Base-by-base conservation (phyloP, 1,140 invertebrate genomes). In the Brachionus koreanus region DNA sequence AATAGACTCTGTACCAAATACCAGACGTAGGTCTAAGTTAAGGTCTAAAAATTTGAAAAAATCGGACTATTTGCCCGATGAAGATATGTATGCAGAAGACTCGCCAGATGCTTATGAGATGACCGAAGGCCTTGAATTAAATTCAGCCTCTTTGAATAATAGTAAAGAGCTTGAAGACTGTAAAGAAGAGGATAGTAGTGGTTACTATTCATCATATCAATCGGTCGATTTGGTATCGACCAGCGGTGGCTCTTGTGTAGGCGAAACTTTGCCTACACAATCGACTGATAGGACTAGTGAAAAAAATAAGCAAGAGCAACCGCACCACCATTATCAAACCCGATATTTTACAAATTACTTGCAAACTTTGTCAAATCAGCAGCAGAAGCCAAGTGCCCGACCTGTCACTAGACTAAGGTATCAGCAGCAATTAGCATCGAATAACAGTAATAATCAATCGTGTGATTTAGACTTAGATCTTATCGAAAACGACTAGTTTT, bases 381-480 rank as follows among this genome's bases (percentile, higher is more conserved):
- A 57, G 9, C 9, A 37, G 16, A 39, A 19, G 23, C 19, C 39
- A 12, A 49, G 69, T 74, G 9, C 37, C 25, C 23, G 25, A n/a
- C 76, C 76, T n/a, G 76, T 65, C n/a, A 57, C 76, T 29, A 79
- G 49, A 57, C 16, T 65, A 6, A 37, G 76, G 37, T 79, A 63
- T 19, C 76, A 79, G 37, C 76, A 61, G 25, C 76, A 65, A 49
- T 49, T 79, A 37, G 49, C 49, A 10, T 23, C 76, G 2, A 65
- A 29, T 65, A 42, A 29, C 76, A 79, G 35, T 65, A 79, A 42
- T 77, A 33, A 37, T 37, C 43, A 52, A 37, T 57, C 52, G 25
- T 52, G 52, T 65, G 76, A 79, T 19, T 43, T 79, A 63, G 76
- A 79, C 39, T 79, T 79, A 29, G 76, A 79, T 79, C 49, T 61